Base-by-base conservation (phyloP, 2,797 vertebrate genomes). In the Lithobates pipiens region DNA sequence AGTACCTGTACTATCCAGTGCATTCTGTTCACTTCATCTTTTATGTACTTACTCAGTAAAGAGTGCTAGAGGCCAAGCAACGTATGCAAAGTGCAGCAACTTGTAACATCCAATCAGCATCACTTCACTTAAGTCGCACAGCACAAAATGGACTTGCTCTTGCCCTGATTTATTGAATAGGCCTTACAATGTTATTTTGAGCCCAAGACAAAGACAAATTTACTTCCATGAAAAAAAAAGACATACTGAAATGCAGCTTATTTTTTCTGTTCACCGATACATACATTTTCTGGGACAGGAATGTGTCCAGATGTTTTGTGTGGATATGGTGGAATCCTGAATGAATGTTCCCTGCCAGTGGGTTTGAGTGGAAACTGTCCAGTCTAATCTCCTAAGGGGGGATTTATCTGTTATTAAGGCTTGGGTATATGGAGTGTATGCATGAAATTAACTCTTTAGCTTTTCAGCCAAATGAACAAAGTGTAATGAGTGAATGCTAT, bases 301-400 rank as follows among this genome's bases (percentile, higher is more conserved):
- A 84, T 77, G 82, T 27, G 69, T 69, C 83, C 76, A 84, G 76
- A 84, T 78, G 83, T 77, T 84, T 72, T 71, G 39, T 78, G 76
- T 78, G 69, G 83, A 78, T 78, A 78, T 50, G 83, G 77, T 71
- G 68, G 69, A 72, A 78, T 78, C 76, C 76, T 84, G 36, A 84
- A 21, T 78, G 50, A 69, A 72, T 84, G 68, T 27, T 84, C 50
- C 54, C 82, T 78, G 83, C 76, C 68, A 78, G 68, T 71, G 68
- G 75, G 68, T 77, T 84, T 73, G 69, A 84, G 29, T 78, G 83
- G 83, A 78, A 77, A 57, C 32, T 42, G 34, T 84, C 76, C 83
- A 84, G 83, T 65, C 32, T 65, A 84, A 78, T 84, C 76, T 78
- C 76, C 69, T 78, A 73, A 68, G 82, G 74, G 74, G 46, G 70